Evolutionary conservation across 1,140 invertebrate genomes (phyloP).

Genomic region (Sarcophaga peregrina): DNA sequence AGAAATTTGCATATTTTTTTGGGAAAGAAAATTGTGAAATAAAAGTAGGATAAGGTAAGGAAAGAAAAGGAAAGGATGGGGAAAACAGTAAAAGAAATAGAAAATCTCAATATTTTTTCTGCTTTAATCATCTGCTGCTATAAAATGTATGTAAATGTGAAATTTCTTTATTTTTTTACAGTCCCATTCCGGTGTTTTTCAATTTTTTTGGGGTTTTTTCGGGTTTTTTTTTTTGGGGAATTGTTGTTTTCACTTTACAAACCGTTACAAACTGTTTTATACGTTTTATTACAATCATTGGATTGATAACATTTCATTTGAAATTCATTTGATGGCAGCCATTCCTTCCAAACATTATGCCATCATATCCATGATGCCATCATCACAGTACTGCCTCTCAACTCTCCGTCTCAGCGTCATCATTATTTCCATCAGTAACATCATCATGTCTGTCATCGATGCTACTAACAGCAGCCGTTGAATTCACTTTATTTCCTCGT

Average conservation of each 20-base stretch:
- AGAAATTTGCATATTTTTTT: neutral
- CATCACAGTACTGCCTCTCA: neutral
- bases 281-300: slow-evolving; percentile 22
- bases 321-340: slow-evolving; percentile 22
- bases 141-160: slow-evolving; percentile 11
- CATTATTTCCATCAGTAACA: neutral
- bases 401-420: neutral
- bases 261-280: slow-evolving; percentile 18
- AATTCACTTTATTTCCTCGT: no score
- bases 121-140: slow-evolving; percentile 23
- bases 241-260: slow-evolving; percentile 1
- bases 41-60: neutral
- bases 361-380: neutral
- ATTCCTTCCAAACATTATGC: neutral
- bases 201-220: neutral
- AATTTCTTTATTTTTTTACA: slow-evolving; percentile 6
- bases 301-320: slow-evolving; percentile 32
- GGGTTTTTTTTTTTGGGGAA: neutral
- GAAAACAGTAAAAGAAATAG: neutral
- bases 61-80: neutral
- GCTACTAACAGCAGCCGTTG: no score
- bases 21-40: neutral
- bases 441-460: neutral
- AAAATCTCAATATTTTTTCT: slow-evolving; percentile 11
- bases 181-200: neutral